Base-by-base conservation (phyloP, 53 echinoderm and acorn worm genomes). In the Arbacia lixula region DNA sequence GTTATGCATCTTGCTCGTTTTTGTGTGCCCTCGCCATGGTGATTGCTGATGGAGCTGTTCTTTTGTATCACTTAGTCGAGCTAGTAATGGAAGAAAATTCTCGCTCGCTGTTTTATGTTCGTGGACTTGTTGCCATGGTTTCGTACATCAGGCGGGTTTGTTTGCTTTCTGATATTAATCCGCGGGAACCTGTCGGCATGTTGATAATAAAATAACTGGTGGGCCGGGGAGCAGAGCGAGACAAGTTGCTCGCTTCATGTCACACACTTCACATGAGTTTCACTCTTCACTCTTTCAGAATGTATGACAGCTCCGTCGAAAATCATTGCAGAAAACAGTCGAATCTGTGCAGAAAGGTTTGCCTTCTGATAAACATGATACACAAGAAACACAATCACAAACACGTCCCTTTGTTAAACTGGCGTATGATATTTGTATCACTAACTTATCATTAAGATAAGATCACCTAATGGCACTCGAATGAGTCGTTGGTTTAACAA, bases 1-100 rank as follows among this genome's bases (percentile, higher is more conserved):
- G 49, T 31, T 53, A 31, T 53, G 22, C 6, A 12, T 31, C 52
- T 74, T 74, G 35, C 53, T 31, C 51, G 29, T 43, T 5, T n/a
- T 29, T 69, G 74, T 74, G 74, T 74, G 74, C 53, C 20, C 43
- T 74, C 74, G 12, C 74, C 74, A 21, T 34, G 74, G 74, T 34
- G 33, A 74, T 49, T 20, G n/a, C 34, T 69, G 69, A 69, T 69
- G 28, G 74, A 6, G 46, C 8, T 46, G 14, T 46, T 14, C 46
- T 27, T 50, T 33, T 31, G 46, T 52, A 53, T 74, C 74, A 74
- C 53, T 74, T 74, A 43, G 28, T 30, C 16, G 46, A 33, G 52
- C 52, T 74, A 43, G 43, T 42, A 43, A 66, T 66, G 69, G 69
- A 21, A 42, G 40, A 69, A 69, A 27, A 69, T 69, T 43, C 43